Evolutionary conservation across 2,113 vertebrate species (phyloP).

Genomic region (Macaca nemestrina): DNA sequence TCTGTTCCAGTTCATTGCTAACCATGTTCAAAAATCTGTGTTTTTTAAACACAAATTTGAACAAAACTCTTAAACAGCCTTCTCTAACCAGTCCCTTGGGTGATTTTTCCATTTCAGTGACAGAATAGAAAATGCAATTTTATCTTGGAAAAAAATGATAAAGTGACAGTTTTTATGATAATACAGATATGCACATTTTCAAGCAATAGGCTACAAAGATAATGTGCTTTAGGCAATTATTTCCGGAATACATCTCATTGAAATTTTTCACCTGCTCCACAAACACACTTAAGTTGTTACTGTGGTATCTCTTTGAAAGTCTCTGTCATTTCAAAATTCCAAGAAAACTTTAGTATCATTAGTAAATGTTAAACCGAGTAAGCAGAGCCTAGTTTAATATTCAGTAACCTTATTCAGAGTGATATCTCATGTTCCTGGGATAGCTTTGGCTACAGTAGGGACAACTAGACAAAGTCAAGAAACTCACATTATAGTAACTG

Average conservation of each 20-base stretch:
- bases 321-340: background rate
- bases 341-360: background rate
- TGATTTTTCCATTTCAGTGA: constrained; percentile 30
- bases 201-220: background rate
- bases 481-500: background rate
- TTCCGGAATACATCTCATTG: background rate
- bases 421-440: background rate
- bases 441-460: background rate
- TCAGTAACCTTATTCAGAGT: background rate
- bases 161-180: constrained; percentile 21
- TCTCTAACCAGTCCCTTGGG: background rate
- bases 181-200: constrained; percentile 3
- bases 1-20: constrained; percentile 73
- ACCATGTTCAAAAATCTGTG: constrained; percentile 54
- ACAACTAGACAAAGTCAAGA: background rate
- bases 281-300: constrained; percentile 10
- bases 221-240: background rate
- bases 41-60: constrained; percentile 34
- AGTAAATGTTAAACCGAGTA: background rate
- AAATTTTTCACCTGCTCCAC: background rate
- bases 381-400: background rate
- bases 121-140: background rate
- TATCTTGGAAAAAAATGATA: constrained; percentile 10
- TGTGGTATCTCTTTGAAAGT: background rate
- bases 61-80: background rate